Percentiles rank a stretch among this genome's conserved stretches.
phyloP scores from a whole-genome alignment of 2,113 vertebrate genomes.

The Catagonus wagneri region DNA sequence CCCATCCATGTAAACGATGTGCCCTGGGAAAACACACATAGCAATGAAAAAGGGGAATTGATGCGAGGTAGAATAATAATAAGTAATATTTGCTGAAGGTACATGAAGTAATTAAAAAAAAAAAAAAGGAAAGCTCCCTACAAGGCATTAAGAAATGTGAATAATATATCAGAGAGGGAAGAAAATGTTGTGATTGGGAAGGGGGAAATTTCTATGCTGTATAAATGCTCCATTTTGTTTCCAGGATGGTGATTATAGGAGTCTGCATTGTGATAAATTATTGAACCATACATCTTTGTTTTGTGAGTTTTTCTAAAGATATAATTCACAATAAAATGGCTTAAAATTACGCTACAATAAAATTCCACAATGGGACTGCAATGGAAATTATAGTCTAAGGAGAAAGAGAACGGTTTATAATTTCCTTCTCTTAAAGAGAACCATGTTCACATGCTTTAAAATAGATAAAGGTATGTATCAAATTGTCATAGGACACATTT shows the following conservation, averaged over 20 bases:
- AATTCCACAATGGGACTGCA: not conserved
- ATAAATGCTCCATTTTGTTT: not conserved
- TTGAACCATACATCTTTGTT: not conserved
- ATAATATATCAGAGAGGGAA: not conserved
- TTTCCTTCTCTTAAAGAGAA: not conserved
- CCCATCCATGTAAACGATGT: not conserved
- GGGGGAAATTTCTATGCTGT: not conserved
- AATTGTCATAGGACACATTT: not conserved
- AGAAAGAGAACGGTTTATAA: not conserved
- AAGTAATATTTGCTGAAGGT: not conserved
- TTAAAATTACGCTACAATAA: not conserved
- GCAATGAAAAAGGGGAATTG: not conserved
- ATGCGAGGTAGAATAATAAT: not conserved
- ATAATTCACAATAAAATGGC: slow-evolving; percentile 5
- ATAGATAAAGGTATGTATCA: not conserved
- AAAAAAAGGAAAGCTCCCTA: not conserved
- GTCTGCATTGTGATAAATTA: not conserved
- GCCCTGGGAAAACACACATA: not conserved
- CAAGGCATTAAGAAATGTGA: not conserved
- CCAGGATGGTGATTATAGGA: not conserved
- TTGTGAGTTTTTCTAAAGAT: slow-evolving; percentile 2
- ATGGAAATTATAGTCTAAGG: not conserved
- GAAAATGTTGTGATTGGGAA: not conserved
- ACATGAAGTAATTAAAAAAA: not conserved
- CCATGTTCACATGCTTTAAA: not conserved